Conservation (phyloP, 2,888 invertebrate genomes). For the Troilus luridus region DNA sequence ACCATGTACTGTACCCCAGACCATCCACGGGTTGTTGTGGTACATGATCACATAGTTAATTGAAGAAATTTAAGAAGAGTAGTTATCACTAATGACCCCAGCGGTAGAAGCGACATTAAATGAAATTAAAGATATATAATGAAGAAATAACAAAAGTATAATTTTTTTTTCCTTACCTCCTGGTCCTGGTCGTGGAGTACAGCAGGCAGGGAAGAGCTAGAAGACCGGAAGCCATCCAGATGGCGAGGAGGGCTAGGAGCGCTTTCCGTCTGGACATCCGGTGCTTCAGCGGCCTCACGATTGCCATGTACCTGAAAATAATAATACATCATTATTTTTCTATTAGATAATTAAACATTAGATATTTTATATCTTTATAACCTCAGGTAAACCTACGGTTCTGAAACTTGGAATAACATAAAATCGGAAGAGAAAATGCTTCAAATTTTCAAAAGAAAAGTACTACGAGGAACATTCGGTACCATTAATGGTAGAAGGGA, state of each 20-base stretch:
- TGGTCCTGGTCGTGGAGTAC: constrained; percentile 70
- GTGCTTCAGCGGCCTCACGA: constrained; percentile 73
- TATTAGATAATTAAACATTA: too few species aligned
- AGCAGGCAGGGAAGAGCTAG: constrained; percentile 72
- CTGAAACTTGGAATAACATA: too few species aligned
- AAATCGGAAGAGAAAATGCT: too few species aligned
- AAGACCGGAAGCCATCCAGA: constrained; percentile 72
- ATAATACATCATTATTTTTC: background rate
- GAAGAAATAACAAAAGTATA: background rate
- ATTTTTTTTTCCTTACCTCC: constrained; percentile 65
- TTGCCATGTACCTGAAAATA: constrained; percentile 73
- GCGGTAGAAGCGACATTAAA: background rate
- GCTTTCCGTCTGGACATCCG: constrained; percentile 72
- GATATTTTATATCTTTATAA: too few species aligned
- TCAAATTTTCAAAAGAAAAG: too few species aligned
- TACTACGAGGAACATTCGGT: too few species aligned
- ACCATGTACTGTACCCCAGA: too few species aligned
- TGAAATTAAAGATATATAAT: background rate
- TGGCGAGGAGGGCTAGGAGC: constrained; percentile 70
- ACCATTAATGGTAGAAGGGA: too few species aligned
- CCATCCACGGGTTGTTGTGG: too few species aligned
- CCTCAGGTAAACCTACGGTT: too few species aligned
- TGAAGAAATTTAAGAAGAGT: too few species aligned
- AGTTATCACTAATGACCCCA: background rate
- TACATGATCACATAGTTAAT: too few species aligned